phyloP scores from a whole-genome alignment of 2,113 vertebrate species.

The Neopipo cinnamomea region DNA sequence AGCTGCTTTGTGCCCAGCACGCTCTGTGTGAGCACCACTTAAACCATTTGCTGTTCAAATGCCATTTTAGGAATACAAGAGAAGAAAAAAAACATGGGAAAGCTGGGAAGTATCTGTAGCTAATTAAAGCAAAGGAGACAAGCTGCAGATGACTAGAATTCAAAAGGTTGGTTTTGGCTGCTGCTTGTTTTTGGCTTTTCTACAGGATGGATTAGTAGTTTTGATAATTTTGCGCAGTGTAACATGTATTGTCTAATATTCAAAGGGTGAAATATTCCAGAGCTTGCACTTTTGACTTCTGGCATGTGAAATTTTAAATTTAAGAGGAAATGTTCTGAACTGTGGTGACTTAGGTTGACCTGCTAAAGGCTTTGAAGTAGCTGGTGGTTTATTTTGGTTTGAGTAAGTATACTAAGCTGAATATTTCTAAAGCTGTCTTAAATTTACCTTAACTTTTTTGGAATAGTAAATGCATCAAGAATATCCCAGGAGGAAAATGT shows the following conservation, averaged over 20 bases:
- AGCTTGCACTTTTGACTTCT: conserved; percentile 23
- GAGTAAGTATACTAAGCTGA: neutral
- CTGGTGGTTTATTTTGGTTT: neutral
- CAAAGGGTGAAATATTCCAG: conserved; percentile 12
- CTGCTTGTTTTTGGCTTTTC: conserved; percentile 8
- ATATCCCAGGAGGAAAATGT: neutral
- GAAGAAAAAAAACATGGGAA: neutral
- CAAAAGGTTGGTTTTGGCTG: neutral
- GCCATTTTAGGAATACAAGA: neutral
- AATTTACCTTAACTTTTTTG: neutral
- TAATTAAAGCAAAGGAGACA: neutral
- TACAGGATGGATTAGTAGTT: neutral
- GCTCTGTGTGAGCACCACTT: neutral
- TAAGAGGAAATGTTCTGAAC: conserved; percentile 22
- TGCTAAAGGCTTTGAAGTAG: conserved; percentile 40
- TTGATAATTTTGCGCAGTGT: neutral
- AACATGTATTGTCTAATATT: conserved; percentile 5
- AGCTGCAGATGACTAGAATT: neutral
- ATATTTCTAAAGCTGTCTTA: neutral
- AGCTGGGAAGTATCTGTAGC: neutral
- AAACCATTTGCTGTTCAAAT: neutral
- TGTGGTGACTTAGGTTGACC: neutral
- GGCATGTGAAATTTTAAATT: conserved; percentile 9
- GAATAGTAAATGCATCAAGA: neutral
- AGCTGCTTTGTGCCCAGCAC: neutral